Percentiles rank a stretch among this genome's conserved stretches.
Evolutionary conservation across 2,113 vertebrate genomes (phyloP).

Genomic region (Oenanthe oenanthe): DNA sequence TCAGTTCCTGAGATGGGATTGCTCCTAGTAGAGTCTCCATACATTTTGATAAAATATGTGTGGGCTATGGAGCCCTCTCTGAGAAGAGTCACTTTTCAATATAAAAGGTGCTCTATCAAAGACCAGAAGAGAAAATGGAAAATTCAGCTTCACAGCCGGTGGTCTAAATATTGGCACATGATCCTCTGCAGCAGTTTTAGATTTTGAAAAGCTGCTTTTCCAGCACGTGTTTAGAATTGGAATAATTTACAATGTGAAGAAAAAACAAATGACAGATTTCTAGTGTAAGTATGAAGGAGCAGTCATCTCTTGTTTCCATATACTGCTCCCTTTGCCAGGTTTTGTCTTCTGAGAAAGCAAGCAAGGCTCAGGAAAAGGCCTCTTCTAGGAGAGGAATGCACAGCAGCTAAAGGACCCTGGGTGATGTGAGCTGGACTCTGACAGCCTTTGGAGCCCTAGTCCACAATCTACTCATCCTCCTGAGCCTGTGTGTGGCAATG

Average conservation of each 20-base stretch:
- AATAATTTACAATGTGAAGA: constrained; percentile 51
- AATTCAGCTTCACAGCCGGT: neutral
- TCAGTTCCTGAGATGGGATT: neutral
- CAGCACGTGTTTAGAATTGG: constrained; percentile 52
- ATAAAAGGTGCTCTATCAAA: neutral
- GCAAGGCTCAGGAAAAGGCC: neutral
- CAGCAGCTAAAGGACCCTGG: neutral
- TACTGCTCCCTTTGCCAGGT: neutral
- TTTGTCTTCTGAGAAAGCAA: neutral
- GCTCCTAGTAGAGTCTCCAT: neutral
- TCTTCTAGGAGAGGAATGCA: neutral
- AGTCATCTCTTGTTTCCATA: neutral
- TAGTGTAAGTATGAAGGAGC: neutral
- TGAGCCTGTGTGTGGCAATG: neutral
- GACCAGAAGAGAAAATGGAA: neutral
- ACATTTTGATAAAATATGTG: neutral
- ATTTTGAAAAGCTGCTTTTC: constrained; percentile 66
- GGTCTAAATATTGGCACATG: constrained; percentile 52
- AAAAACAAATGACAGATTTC: constrained; percentile 40
- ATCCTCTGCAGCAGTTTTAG: constrained; percentile 58
- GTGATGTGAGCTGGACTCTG: neutral
- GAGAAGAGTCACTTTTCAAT: neutral
- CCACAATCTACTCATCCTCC: neutral
- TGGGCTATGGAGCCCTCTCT: neutral
- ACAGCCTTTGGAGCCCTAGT: neutral